A percentile compares a stretch with the other conserved stretches of the same genome.
phyloP scores from a whole-genome alignment of 2,797 vertebrate species.

The Botia almorhae region DNA sequence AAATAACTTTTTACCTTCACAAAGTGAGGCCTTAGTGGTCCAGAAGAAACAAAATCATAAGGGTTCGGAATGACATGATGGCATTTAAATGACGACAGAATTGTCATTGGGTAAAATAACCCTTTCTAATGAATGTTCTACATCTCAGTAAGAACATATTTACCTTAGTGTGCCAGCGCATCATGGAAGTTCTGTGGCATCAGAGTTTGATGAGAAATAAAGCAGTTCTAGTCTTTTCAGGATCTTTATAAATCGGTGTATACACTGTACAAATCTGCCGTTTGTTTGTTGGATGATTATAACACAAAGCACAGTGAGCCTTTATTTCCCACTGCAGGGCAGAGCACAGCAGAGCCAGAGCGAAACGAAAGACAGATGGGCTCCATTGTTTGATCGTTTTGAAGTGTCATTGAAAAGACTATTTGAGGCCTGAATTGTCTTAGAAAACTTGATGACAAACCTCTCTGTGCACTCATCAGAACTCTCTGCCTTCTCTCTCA shows the following conservation, averaged over 20 bases:
- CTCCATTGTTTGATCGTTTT: constrained; percentile 44
- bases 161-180: neutral
- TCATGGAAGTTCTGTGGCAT: neutral
- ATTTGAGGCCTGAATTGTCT: constrained; percentile 39
- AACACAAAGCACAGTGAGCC: constrained; percentile 1
- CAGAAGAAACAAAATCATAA: neutral
- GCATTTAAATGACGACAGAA: neutral
- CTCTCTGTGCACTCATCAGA: constrained; percentile 13
- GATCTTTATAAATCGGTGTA: neutral
- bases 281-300: constrained; percentile 14
- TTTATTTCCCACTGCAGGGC: constrained; percentile 35
- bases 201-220: constrained; percentile 10
- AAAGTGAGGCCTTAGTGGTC: neutral
- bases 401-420: constrained; percentile 40
- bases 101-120: neutral
- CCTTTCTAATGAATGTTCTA: neutral
- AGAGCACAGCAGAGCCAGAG: constrained; percentile 1
- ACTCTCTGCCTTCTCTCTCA: neutral
- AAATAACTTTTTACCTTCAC: neutral
- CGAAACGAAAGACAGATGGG: constrained; percentile 15
- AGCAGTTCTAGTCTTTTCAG: neutral
- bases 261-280: neutral
- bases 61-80: neutral
- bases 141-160: neutral
- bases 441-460: constrained; percentile 36